Conservation (phyloP, 2,113 vertebrate species). For the Colius striatus region DNA sequence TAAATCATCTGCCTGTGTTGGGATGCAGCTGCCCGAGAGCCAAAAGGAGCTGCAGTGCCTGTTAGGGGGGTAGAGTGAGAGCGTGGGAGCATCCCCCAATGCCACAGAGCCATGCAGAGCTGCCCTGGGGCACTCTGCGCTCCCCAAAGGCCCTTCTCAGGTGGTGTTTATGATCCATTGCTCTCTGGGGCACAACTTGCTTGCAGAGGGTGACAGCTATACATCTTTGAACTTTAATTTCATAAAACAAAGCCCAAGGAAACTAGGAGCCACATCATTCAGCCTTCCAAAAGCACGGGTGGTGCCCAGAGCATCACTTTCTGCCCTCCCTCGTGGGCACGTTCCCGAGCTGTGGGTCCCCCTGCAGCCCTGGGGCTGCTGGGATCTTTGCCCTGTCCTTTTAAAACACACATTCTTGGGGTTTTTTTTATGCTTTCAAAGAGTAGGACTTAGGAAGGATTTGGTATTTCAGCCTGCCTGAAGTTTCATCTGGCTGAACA, state of each 20-base stretch:
- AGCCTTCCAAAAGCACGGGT: background rate
- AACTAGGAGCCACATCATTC: background rate
- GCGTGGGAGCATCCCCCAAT: too few species aligned
- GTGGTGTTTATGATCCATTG: background rate
- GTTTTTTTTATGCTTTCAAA: background rate
- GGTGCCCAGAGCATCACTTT: background rate
- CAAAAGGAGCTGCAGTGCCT: background rate
- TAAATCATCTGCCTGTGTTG: background rate
- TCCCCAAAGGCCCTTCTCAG: too few species aligned
- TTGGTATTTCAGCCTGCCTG: background rate
- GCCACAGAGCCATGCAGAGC: too few species aligned
- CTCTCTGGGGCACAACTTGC: background rate
- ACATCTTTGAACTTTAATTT: too few species aligned
- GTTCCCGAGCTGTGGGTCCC: background rate
- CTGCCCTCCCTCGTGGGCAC: rapidly evolving
- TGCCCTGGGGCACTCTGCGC: too few species aligned
- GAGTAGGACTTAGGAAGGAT: background rate
- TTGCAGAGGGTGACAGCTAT: background rate
- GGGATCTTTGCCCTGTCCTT: background rate
- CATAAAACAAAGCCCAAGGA: background rate
- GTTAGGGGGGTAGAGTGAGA: background rate
- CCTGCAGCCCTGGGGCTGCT: background rate
- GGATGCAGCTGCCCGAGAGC: background rate
- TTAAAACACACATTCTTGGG: background rate
- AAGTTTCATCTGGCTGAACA: background rate